A percentile compares a stretch with the other conserved stretches of the same genome.
Conservation (phyloP, 2,797 vertebrate species). For the Lutjanus argentimaculatus region DNA sequence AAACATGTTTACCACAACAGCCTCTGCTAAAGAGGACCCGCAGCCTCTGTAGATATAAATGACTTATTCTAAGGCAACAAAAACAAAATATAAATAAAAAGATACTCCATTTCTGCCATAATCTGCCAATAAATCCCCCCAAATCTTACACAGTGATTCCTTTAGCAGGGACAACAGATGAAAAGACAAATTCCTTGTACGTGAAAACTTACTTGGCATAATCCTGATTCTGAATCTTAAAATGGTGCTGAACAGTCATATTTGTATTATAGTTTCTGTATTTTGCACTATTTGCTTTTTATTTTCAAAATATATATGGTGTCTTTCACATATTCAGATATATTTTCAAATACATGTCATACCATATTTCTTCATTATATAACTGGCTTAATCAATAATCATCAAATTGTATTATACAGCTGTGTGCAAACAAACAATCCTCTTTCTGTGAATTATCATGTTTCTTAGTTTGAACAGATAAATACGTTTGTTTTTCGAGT, state of each 20-base stretch:
- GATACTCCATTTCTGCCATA: no score
- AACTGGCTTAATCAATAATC: neutral
- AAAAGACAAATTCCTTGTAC: no score
- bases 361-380: neutral
- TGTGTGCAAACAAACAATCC: neutral
- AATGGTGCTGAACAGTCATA: neutral
- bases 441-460: neutral
- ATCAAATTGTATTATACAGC: neutral
- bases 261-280: neutral
- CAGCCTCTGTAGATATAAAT: no score
- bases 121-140: no score
- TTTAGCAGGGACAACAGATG: neutral
- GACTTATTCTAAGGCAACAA: no score
- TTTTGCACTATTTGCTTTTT: neutral
- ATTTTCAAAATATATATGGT: neutral
- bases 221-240: neutral
- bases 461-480: constrained; percentile 25
- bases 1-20: no score
- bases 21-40: no score
- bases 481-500: constrained; percentile 36
- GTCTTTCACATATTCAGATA: neutral
- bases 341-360: neutral
- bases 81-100: no score
- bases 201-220: no score
- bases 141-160: no score